Base-by-base conservation (phyloP, 2,113 vertebrate species). In the Python bivittatus region DNA sequence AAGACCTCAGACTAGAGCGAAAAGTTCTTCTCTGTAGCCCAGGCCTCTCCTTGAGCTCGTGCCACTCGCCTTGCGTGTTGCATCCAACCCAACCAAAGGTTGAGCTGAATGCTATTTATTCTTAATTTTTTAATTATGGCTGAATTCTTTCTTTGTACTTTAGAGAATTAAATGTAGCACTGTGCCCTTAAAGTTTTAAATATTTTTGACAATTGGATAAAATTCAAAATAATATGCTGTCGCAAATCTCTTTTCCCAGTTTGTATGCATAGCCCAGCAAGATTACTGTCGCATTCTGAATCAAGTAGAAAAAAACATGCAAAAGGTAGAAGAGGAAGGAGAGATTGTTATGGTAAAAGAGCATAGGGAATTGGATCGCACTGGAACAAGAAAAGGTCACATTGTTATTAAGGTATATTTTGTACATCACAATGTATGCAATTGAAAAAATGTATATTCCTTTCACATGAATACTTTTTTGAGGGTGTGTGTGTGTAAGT, bases 301-400 rank as follows among this genome's bases (percentile, higher is more conserved):
- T 96, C 99, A 99, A 97, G 99, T 99, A 92, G 99, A 99, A 97
- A 99, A 99, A 97, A 99, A 99, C 97, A 99, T 99, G 99, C 99
- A 99, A 97, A 99, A 99, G 95, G 99, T 99, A 1, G 99, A 99
- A 95, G 99, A 99, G 94, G 99, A 99, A 95, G 99, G 99, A 6
- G 99, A 99, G 97, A 99, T 99, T 13, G 99, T 99, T 58, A 99
- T 99, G 99, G 99, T 99, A 95, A 99, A 99, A 96, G 99, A 99
- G 33, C 99, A 99, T 95, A 97, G 99, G 2, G 99, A 99, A 93
- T 98, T 99, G 85, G 99, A 99, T 96, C 98, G 99, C 79, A 99
- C 99, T 5, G 99, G 99, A 72, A 99, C 99, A 93, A 98, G 99
- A n/a, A 99, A 99, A 97, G 99, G 99, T 90, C 99, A 99, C 97